phyloP scores from a whole-genome alignment of 2,888 invertebrate species.

The Lordiphosa andalusiaca region DNA sequence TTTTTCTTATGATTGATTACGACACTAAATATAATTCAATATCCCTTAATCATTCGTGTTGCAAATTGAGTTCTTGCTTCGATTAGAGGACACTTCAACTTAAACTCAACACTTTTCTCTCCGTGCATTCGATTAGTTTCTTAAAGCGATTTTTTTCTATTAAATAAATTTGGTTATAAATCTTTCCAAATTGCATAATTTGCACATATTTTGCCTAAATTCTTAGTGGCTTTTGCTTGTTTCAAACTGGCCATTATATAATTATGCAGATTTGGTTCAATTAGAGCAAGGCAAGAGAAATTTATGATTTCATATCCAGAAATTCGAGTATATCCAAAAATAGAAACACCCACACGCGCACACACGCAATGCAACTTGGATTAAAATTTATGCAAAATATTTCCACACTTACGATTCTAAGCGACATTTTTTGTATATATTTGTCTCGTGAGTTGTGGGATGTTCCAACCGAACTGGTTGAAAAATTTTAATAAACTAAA shows the following conservation, averaged over 20 bases:
- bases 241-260: constrained; percentile 16
- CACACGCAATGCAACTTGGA: constrained; percentile 1
- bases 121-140: too few species aligned
- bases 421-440: constrained; percentile 32
- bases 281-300: constrained; percentile 30
- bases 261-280: constrained; percentile 29
- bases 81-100: too few species aligned
- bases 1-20: too few species aligned
- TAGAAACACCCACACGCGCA: neutral
- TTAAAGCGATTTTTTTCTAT: too few species aligned
- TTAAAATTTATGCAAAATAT: constrained; percentile 6
- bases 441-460: neutral
- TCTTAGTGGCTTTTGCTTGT: constrained; percentile 1
- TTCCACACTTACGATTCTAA: constrained; percentile 39
- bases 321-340: neutral
- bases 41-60: too few species aligned
- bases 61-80: too few species aligned
- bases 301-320: neutral
- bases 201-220: neutral
- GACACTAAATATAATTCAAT: too few species aligned
- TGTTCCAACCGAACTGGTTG: constrained; percentile 30
- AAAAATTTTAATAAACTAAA: constrained; percentile 54
- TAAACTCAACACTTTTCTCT: too few species aligned
- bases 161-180: too few species aligned
- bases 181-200: neutral